These are phyloP conservation scores for Tokudaia tokunoshimensis DNA, from an alignment of 2,797 vertebrate genomes.

Conservation along the genomic window DNA sequence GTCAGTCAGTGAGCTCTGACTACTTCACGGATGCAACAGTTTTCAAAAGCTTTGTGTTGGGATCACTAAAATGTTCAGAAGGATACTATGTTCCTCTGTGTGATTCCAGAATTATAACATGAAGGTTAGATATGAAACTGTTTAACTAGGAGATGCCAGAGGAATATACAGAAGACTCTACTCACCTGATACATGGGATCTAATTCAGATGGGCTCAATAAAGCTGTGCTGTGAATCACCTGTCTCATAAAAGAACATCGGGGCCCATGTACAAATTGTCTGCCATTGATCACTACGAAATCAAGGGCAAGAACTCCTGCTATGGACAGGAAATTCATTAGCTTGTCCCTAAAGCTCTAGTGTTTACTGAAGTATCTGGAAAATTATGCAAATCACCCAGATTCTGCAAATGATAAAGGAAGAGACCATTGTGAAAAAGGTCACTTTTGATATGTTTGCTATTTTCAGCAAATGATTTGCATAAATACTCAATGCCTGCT, in stretches of 20 bases:
- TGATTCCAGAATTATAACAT: background rate
- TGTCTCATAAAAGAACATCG: background rate
- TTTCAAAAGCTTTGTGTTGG: background rate
- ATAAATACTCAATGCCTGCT: background rate
- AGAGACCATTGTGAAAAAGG: background rate
- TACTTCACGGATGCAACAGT: background rate
- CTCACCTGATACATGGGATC: background rate
- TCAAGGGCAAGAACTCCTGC: background rate
- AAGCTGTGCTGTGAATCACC: background rate
- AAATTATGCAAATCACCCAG: background rate
- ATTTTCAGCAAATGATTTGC: background rate
- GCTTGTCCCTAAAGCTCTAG: background rate
- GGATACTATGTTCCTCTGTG: slow-evolving; percentile 1
- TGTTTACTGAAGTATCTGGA: background rate
- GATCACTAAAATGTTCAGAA: background rate
- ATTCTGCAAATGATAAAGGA: background rate
- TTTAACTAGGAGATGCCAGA: background rate
- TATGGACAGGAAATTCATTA: background rate
- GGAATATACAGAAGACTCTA: background rate
- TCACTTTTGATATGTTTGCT: background rate
- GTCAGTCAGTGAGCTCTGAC: background rate
- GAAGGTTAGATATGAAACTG: background rate
- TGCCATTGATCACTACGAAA: background rate
- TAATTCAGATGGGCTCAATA: background rate
- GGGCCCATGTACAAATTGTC: background rate